Base-by-base conservation (phyloP, 2,888 invertebrate genomes). In the Pocota personata region DNA sequence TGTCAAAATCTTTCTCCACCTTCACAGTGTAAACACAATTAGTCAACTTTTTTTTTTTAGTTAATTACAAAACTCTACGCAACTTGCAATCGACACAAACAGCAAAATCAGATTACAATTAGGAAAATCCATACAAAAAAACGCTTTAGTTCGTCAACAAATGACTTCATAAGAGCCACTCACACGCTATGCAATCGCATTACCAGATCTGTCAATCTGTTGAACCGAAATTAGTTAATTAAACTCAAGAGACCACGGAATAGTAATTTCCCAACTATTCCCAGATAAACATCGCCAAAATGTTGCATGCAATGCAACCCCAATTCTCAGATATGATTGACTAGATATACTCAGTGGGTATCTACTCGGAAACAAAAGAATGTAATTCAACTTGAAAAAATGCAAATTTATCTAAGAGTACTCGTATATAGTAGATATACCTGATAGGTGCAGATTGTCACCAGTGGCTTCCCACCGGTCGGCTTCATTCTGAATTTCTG, bases 391-490 rank as follows among this genome's bases (percentile, higher is more conserved):
- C 32, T 60, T 60, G 35, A 72, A 72, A 72, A 48, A 73, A 60
- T 71, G 43, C 24, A 57, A 46, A 67, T 50, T 48, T 32, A 16
- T 50, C 19, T 16, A 14, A 32, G 32, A n/a, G n/a, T n/a, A n/a
- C n/a, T 24, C 4, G 4, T 24, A 24, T 4, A 24, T 4, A 24
- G 43, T 46, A 50, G 12, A 80, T 88, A 69, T 89, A 90, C 89
- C 90, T 91, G 88, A 88, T 90, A 90, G 82, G 90, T 91, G 87
- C 89, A 89, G 87, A 91, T 90, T 88, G 89, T 90, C 87, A 90
- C 90, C 75, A 90, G 88, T 90, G 90, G 90, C 87, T 89, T 90
- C 87, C 89, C 89, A 88, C 88, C 87, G 64, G 89, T 88, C 78
- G 90, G 90, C 87, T 89, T 88, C 90, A 90, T 90, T 88, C 89